Evolutionary conservation across 1,140 invertebrate species (phyloP), one percentile per base, ranked within the genome.

Genomic region (Diabrotica undecimpunctata): DNA sequence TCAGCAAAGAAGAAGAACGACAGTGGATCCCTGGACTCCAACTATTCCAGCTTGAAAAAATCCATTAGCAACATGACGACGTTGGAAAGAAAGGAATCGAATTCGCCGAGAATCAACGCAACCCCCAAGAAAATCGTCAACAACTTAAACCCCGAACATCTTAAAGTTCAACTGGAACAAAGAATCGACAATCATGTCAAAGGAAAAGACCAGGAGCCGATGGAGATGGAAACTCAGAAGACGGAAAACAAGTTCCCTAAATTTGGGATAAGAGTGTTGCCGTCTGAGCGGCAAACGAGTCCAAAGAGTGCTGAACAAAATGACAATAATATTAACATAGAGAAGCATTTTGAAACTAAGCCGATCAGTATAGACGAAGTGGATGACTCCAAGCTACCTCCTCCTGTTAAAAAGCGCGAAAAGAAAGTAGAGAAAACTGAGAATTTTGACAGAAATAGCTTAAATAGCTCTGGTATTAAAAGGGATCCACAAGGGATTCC

Each of bases 241-340:
- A 75, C 80, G 67, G 83, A 79, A 71, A 78, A 80, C 70, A 82
- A 79, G 13, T 80, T 84, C 78, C 79, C 82, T 7, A 90, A 90
- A 77, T 90, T 90, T 64, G 89, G 88, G 3, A 86, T 90, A 61
- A 82, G 86, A 69, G 88, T 90, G 2, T 73, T 89, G 3, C 84
- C 84, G 38, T 79, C 81, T 57, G 80, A 82, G 66, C 79, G 79
- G 69, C 79, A 83, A 54, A 83, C 80, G 61, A 81, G 74, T 58
- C 73, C 74, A 0, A 80, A 76, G 66, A 70, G 62, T 5, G 54
- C 71, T 9, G 79, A 79, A 66, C 74, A 77, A 62, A 78, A 79
- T 54, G 72, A 75, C 37, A 75, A 77, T 53, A 79, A 79, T 52
- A 59, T 73, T 7, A 77, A 78, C 60, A 77, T 81, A 8, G 83